Evolutionary conservation across 1,140 invertebrate genomes (phyloP), one percentile per base, ranked within the genome.

Genomic region (Dolichoris vasculosae): DNA sequence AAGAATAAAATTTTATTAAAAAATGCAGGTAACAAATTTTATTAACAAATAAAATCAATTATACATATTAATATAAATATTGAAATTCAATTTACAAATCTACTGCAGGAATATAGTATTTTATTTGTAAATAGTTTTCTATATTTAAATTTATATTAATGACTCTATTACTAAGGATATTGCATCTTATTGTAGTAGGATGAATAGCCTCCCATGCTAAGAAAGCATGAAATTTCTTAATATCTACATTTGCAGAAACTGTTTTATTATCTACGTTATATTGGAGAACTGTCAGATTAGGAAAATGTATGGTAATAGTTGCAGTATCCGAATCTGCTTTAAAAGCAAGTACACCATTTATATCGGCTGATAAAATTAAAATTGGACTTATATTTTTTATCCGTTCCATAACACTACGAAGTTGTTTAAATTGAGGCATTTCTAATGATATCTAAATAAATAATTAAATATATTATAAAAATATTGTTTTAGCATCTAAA

Each of bases 271-370:
- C 76, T 26, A 89, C 81, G 48, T 51, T 88, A n/a, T 64, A 80
- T 26, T 84, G 84, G 82, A 88, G 89, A 9, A 96, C 94, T 76
- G 93, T 92, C 40, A 97, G 90, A 88, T 95, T 95, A 89, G 95
- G 95, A 89, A 97, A 98, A 88, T 97, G 95, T 0, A 96, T 96
- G 23, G 96, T 95, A 30, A 98, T 95, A 23, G 95, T 96, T 0
- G 96, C 97, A 90, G 95, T 95, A 87, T 96, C 96, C 6, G 96
- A 96, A 89, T 96, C 95, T 15, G 97, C 95, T 87, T 96, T 95
- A 3, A 98, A 91, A 76, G 95, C 95, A 30, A 98, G 92, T 86
- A 95, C 94, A 17, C 97, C 97, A 82, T 93, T 92, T 51, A 95
- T 94, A 83, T 95, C 96, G 0, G 96, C 97, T 87, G 94, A 94